phyloP scores from a whole-genome alignment of 2,888 invertebrate genomes.

The Philonicus albiceps region DNA sequence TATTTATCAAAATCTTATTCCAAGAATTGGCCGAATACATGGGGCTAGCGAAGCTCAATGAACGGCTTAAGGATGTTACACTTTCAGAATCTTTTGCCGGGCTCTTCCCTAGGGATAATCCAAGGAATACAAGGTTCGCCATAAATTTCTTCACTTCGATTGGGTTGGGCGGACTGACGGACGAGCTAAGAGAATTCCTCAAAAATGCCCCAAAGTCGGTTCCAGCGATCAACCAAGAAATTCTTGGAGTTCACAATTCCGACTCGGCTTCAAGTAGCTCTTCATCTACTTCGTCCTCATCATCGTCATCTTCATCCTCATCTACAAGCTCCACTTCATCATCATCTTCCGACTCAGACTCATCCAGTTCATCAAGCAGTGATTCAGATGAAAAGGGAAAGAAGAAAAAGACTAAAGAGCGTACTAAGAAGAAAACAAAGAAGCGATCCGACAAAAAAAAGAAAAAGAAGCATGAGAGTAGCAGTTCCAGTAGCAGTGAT shows the following conservation, averaged over 20 bases:
- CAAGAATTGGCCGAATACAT: constrained; percentile 96
- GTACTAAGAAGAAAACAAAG: neutral
- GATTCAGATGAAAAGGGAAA: constrained; percentile 49
- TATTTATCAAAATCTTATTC: constrained; percentile 97
- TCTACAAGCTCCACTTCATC: constrained; percentile 49
- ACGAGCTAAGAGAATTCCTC: constrained; percentile 87
- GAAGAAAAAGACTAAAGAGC: constrained; percentile 46
- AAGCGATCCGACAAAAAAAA: neutral
- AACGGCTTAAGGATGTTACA: constrained; percentile 87
- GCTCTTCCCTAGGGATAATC: constrained; percentile 94
- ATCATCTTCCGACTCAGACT: constrained; percentile 50
- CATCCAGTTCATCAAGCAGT: constrained; percentile 48
- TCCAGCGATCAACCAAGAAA: constrained; percentile 59
- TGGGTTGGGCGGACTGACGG: constrained; percentile 94
- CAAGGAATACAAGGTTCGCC: constrained; percentile 94
- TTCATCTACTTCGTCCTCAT: constrained; percentile 45
- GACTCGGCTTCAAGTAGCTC: constrained; percentile 38
- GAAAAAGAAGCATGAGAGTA: neutral
- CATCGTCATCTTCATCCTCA: constrained; percentile 47
- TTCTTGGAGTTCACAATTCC: constrained; percentile 56
- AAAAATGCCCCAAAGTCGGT: constrained; percentile 66
- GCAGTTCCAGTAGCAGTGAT: neutral
- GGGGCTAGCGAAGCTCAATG: constrained; percentile 91
- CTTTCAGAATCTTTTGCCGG: constrained; percentile 87
- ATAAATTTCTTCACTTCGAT: constrained; percentile 98